These are phyloP conservation scores for Hyles lineata DNA, from an alignment of 2,888 invertebrate species.

Conservation along the genomic window DNA sequence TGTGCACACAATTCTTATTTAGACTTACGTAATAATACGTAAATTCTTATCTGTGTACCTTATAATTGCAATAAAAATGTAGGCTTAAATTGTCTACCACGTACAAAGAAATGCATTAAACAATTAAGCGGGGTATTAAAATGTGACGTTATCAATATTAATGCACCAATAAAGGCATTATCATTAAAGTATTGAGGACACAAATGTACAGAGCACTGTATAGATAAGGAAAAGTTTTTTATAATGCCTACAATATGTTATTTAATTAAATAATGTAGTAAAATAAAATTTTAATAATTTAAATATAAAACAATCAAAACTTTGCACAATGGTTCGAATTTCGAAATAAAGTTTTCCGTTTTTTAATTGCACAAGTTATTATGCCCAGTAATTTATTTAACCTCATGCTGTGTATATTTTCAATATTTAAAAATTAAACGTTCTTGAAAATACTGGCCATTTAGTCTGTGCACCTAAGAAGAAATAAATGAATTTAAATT, in stretches of 20 bases:
- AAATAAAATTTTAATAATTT: no score
- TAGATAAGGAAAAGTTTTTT: not conserved
- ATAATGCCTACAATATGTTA: not conserved
- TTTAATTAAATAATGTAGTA: no score
- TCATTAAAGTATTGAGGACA: not conserved
- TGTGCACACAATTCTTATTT: no score
- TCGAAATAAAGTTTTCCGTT: no score
- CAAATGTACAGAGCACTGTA: not conserved
- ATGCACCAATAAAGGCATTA: slow-evolving; percentile 17
- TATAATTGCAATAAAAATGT: slow-evolving; percentile 1
- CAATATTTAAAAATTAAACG: not conserved
- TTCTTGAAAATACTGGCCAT: not conserved
- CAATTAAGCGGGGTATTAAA: not conserved
- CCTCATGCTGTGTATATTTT: not conserved
- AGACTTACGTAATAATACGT: no score
- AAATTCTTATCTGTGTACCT: not conserved
- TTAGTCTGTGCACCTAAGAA: not conserved
- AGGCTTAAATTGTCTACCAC: not conserved
- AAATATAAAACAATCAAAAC: no score
- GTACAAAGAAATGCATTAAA: not conserved
- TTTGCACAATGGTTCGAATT: no score
- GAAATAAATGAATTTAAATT: not conserved
- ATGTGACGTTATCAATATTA: slow-evolving; percentile 16
- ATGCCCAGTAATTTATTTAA: no score
- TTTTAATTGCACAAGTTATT: no score